Base-by-base conservation (phyloP, 1,140 invertebrate genomes). In the Epicauta chinensis region DNA sequence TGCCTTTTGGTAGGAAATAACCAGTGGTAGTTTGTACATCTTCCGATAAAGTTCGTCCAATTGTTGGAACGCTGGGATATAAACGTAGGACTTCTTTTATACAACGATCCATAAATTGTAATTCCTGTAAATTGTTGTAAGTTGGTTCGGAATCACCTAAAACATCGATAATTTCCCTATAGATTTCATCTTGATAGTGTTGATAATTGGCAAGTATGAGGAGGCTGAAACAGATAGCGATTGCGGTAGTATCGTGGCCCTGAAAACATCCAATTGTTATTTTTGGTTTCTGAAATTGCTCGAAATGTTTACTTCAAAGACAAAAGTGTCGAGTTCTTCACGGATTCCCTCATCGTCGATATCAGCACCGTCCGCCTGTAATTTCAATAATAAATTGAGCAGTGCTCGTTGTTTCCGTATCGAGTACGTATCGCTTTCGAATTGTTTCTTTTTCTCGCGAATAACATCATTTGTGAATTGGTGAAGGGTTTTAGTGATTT, bases 281-380 rank as follows among this genome's bases (percentile, higher is more conserved):
- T n/a, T n/a, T n/a, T n/a, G 23, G 7, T 23, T 23, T 23, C 23
- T 23, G 4, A 23, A 5, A 23, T 23, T 23, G 7, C 7, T 23
- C 23, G 23, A 23, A 23, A n/a, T n/a, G n/a, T 23, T 23, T 23
- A 23, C 23, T 73, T 83, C 84, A 71, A 89, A 88, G 77, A 87
- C 84, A 61, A 89, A 90, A 0, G 86, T 89, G 64, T 89, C 86
- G 4, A 89, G 85, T 76, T 91, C 87, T 65, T 90, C 87, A 51
- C 80, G 75, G 37, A 92, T 87, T 45, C 88, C 86, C n/a, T 71
- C 53, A 38, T 81, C 68, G 47, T 75, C 77, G 39, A 79, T 77
- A 3, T 59, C 39, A 42, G 67, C 72, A 12, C 75, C 72, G 38
- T 73, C 61, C 34, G 75, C 72, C 41, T 79, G 75, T n/a, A 76